Percentiles rank a stretch among this genome's conserved stretches.
Conservation (phyloP, 2,888 invertebrate species). For the Lasius fuliginosus region DNA sequence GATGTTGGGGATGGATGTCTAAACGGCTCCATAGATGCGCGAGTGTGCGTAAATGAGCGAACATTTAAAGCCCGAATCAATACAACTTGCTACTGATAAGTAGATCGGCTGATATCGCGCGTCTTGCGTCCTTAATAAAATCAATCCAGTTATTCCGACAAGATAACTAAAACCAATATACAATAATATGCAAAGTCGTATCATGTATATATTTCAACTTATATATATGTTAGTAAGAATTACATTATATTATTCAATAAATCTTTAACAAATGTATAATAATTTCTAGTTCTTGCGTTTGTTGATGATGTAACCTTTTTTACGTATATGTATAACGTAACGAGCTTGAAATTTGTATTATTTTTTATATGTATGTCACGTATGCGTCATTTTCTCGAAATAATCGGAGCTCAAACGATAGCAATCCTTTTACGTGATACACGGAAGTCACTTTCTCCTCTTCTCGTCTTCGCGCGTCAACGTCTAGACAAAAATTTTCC, state of each 20-base stretch:
- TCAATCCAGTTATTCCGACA: not conserved
- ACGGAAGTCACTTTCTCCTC: conserved; percentile 14
- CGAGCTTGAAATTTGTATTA: conserved; percentile 12
- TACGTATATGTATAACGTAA: not conserved
- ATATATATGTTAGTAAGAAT: not conserved
- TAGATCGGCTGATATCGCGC: conserved; percentile 59
- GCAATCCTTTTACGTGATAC: not conserved
- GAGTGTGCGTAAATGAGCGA: conserved; percentile 44
- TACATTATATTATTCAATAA: not conserved
- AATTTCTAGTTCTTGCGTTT: not conserved
- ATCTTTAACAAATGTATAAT: not conserved
- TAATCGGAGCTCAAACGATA: not conserved
- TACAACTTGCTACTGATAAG: conserved; percentile 64
- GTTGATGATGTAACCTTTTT: not conserved
- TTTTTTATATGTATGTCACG: conserved; percentile 3
- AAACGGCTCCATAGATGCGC: conserved; percentile 3
- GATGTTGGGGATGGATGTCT: not conserved
- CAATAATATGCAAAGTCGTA: not conserved
- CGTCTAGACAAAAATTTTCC: conserved; percentile 8
- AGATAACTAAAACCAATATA: not conserved
- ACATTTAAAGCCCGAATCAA: conserved; percentile 64
- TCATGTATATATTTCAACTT: not conserved
- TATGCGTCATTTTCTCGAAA: conserved; percentile 12
- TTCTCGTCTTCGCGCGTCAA: not conserved
- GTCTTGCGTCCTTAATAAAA: not conserved